phyloP scores from a whole-genome alignment of 2,888 invertebrate genomes.

The Leucoma salicis region DNA sequence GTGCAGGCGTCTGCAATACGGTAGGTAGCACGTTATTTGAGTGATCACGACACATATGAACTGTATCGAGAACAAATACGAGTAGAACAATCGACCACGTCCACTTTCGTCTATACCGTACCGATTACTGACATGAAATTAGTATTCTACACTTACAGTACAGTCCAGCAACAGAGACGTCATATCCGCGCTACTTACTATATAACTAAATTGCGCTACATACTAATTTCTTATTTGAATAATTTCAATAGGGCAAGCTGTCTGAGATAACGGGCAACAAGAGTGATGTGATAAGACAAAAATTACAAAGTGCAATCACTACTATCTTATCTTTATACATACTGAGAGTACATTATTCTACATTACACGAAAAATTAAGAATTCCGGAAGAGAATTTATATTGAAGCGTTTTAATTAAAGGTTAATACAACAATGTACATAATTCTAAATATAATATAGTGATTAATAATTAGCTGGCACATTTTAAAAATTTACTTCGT shows the following conservation, averaged over 20 bases:
- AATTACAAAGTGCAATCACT: slow-evolving; percentile 16
- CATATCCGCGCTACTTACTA: slow-evolving; percentile 18
- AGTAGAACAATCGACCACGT: slow-evolving; percentile 46
- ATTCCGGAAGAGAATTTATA: slow-evolving; percentile 8
- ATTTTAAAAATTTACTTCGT: no score
- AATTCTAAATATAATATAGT: no score
- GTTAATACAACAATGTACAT: neutral
- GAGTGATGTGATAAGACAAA: slow-evolving; percentile 25
- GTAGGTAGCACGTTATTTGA: slow-evolving; percentile 58
- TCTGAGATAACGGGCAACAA: slow-evolving; percentile 24
- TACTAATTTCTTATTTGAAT: slow-evolving; percentile 13
- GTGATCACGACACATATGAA: slow-evolving; percentile 49
- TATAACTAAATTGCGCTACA: slow-evolving; percentile 18
- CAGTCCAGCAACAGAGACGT: slow-evolving; percentile 24
- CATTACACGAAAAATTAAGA: slow-evolving; percentile 4
- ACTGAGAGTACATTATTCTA: slow-evolving; percentile 4
- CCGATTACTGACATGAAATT: slow-evolving; percentile 57
- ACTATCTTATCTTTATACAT: neutral
- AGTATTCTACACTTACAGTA: slow-evolving; percentile 27
- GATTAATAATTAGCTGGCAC: no score
- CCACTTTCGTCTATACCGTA: slow-evolving; percentile 65
- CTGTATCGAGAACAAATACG: slow-evolving; percentile 41
- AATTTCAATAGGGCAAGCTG: slow-evolving; percentile 25
- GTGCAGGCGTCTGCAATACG: slow-evolving; percentile 61
- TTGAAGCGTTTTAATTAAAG: neutral